Percentiles rank a stretch among this genome's conserved stretches.
These are phyloP conservation scores for Dunckerocampus dactyliophorus DNA, from an alignment of 2,113 vertebrate species.

Conservation along the genomic window DNA sequence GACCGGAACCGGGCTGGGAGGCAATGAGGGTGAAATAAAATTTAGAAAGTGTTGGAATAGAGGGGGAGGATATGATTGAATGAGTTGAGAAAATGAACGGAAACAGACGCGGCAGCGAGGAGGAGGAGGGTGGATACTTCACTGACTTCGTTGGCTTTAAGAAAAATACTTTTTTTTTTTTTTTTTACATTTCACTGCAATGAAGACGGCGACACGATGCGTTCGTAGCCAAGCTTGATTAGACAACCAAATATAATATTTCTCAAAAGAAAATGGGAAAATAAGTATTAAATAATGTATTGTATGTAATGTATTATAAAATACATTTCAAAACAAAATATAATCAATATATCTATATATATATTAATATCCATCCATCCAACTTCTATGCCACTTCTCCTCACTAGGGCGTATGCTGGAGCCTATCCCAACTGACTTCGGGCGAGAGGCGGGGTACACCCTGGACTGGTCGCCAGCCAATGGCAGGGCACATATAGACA, in stretches of 20 bases:
- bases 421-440: too few relatives aligned
- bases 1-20: slow-evolving; percentile 26
- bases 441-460: too few relatives aligned
- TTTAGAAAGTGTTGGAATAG: slow-evolving; percentile 33
- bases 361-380: too few relatives aligned
- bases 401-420: too few relatives aligned
- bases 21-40: slow-evolving; percentile 41
- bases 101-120: slow-evolving; percentile 42
- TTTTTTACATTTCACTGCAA: not conserved
- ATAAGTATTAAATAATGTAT: too few relatives aligned
- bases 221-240: too few relatives aligned
- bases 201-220: not conserved
- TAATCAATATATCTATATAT: too few relatives aligned
- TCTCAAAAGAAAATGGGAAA: slow-evolving; percentile 30
- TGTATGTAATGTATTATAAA: too few relatives aligned
- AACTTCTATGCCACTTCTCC: too few relatives aligned
- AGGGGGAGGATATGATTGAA: slow-evolving; percentile 26
- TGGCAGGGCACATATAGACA: too few relatives aligned
- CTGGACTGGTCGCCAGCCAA: too few relatives aligned
- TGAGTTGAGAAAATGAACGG: slow-evolving; percentile 39
- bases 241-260: not conserved
- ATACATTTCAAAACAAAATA: too few relatives aligned
- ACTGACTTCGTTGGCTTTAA: slow-evolving; percentile 13
- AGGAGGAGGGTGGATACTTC: not conserved
- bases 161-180: slow-evolving; percentile 29